Base-by-base conservation (phyloP, 2,113 vertebrate species). In the Platanista minor region DNA sequence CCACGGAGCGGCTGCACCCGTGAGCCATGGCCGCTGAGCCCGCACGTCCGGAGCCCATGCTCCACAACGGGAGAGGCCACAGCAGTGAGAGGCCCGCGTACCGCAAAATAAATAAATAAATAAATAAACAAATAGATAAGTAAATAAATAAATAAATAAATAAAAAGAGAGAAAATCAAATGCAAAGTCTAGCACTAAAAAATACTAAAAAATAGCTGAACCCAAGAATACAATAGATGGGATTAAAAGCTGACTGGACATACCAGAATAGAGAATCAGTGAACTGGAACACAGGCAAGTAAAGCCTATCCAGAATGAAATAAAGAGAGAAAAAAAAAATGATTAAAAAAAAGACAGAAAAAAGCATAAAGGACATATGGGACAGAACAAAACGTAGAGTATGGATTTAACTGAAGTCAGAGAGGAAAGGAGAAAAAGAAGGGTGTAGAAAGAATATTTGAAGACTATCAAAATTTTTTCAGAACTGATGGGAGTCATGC, bases 121-220 rank as follows among this genome's bases (percentile, higher is more conserved):
- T 5, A 41, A 41, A 41, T 5, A 41, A 41, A 41, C n/a, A n/a
- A n/a, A n/a, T n/a, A n/a, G n/a, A n/a, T n/a, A n/a, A n/a, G n/a
- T n/a, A n/a, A n/a, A n/a, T n/a, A 4, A 41, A 41, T 5, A 41
- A 41, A 41, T 5, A 41, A 41, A 41, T 5, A 41, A 41, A 41
- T 5, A 41, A 41, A 41, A 41, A 41, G n/a, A 49, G 46, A 49
- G 46, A 49, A 49, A 49, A 87, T 62, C 49, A 95, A 91, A 69
- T 31, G 5, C 83, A 96, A 95, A 95, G 62, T 94, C 69, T 78
- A 95, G 25, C 20, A 87, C 25, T 93, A 74, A 67, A 94, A 90
- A 80, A 36, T 57, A 49, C 11, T 57, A 57, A 57, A 27, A 33
- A 71, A 43, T n/a, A 57, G 11, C 8, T 75, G 23, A 93, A 75